These are phyloP conservation scores for Myotis brandtii DNA, from an alignment of 2,113 vertebrate genomes.

Conservation along the genomic window DNA sequence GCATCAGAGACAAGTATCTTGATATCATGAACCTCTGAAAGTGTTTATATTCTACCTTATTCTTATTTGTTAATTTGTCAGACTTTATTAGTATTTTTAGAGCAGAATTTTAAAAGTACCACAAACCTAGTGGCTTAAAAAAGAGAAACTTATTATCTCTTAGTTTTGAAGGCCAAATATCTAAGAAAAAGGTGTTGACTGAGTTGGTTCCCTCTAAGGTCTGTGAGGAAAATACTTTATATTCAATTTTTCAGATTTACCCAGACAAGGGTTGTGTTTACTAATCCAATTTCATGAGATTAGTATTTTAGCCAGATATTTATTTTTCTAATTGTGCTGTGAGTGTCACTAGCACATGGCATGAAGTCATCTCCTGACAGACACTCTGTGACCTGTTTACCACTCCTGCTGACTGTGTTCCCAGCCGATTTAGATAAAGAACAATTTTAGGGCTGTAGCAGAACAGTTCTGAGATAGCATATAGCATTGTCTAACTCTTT, in stretches of 20 bases:
- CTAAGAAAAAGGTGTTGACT: not conserved
- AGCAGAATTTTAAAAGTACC: not conserved
- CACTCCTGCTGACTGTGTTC: not conserved
- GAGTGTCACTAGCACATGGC: not conserved
- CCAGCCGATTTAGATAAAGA: conserved; percentile 33
- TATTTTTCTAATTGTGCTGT: conserved; percentile 9
- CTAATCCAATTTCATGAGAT: not conserved
- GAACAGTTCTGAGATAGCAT: not conserved
- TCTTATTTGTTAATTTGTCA: not conserved
- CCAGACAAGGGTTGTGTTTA: conserved; percentile 16
- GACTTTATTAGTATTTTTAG: not conserved
- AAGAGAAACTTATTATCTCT: no score
- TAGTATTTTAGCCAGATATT: not conserved
- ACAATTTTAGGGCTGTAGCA: not conserved
- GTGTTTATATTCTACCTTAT: not conserved
- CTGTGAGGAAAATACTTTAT: not conserved
- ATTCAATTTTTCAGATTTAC: not conserved
- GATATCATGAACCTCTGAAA: not conserved
- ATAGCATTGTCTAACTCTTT: conserved; percentile 36
- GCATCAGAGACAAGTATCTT: not conserved
- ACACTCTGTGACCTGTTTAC: not conserved
- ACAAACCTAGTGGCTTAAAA: no score
- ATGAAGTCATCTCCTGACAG: not conserved
- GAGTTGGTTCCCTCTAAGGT: not conserved
- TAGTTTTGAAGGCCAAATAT: not conserved